A percentile compares a stretch with the other conserved stretches of the same genome.
phyloP scores from a whole-genome alignment of 2,113 vertebrate genomes.

The Mesitornis unicolor region DNA sequence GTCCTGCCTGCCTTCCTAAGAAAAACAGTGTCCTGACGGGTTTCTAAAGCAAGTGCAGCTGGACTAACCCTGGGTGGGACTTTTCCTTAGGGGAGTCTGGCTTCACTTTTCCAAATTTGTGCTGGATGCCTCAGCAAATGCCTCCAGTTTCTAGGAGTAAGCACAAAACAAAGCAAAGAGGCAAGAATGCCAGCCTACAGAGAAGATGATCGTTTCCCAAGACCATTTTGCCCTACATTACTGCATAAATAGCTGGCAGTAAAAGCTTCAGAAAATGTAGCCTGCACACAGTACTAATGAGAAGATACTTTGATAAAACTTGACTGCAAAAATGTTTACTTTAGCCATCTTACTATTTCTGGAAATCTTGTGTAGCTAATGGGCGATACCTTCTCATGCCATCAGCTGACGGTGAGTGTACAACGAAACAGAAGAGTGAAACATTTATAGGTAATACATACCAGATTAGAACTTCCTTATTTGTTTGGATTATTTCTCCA shows the following conservation, averaged over 20 bases:
- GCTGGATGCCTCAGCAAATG: neutral
- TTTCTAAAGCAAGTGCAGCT: slow-evolving; percentile 31
- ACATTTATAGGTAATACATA: neutral
- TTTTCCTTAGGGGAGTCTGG: neutral
- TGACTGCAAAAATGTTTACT: neutral
- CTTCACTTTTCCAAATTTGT: neutral
- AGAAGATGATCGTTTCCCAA: neutral
- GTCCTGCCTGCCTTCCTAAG: neutral
- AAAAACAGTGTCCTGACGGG: neutral
- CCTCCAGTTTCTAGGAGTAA: neutral
- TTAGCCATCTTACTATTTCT: neutral
- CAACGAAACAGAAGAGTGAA: neutral
- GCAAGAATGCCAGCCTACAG: neutral
- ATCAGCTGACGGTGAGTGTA: neutral
- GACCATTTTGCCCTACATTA: neutral
- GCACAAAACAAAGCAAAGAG: neutral
- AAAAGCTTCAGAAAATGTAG: neutral
- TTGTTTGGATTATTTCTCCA: neutral
- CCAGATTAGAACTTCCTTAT: neutral
- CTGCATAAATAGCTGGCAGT: neutral
- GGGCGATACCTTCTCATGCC: neutral
- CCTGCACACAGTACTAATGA: neutral
- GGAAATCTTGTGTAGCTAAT: neutral
- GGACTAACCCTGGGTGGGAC: neutral
- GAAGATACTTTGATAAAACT: neutral